phyloP scores from a whole-genome alignment of 2,113 vertebrate species.

The Notothenia coriiceps region DNA sequence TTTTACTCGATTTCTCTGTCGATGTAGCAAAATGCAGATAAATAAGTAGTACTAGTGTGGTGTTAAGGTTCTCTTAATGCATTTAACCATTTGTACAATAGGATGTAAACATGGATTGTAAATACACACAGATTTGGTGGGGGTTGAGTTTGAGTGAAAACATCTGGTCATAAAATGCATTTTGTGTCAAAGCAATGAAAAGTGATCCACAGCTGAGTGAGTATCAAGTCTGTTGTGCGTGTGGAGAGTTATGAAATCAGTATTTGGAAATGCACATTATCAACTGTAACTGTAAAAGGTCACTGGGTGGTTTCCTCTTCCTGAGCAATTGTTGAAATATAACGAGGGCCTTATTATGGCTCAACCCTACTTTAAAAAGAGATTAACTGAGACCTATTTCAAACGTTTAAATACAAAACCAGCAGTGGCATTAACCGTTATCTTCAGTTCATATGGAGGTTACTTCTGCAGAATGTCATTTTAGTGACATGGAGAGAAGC shows the following conservation, averaged over 20 bases:
- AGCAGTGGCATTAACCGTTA: neutral
- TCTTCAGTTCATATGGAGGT: slow-evolving; percentile 23
- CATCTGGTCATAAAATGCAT: neutral
- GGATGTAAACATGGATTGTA: neutral
- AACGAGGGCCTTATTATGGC: neutral
- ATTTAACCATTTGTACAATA: neutral
- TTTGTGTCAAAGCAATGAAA: neutral
- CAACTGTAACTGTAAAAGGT: slow-evolving; percentile 1
- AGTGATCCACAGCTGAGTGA: neutral
- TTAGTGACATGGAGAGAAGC: neutral
- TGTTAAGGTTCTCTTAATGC: neutral
- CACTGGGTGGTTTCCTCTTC: slow-evolving; percentile 12
- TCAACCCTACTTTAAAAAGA: neutral
- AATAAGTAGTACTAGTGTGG: neutral
- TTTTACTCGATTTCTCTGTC: neutral
- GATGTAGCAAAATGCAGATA: neutral
- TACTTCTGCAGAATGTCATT: slow-evolving; percentile 6
- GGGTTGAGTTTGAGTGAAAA: neutral
- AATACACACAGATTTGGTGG: neutral
- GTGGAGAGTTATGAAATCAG: neutral
- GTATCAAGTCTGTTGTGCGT: neutral
- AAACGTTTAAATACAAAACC: neutral
- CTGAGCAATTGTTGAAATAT: neutral
- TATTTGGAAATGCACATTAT: neutral
- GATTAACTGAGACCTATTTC: neutral